A percentile compares a stretch with the other conserved stretches of the same genome.
These are phyloP conservation scores for Remorina albescens DNA, from an alignment of 2,797 vertebrate genomes.

Conservation along the genomic window DNA sequence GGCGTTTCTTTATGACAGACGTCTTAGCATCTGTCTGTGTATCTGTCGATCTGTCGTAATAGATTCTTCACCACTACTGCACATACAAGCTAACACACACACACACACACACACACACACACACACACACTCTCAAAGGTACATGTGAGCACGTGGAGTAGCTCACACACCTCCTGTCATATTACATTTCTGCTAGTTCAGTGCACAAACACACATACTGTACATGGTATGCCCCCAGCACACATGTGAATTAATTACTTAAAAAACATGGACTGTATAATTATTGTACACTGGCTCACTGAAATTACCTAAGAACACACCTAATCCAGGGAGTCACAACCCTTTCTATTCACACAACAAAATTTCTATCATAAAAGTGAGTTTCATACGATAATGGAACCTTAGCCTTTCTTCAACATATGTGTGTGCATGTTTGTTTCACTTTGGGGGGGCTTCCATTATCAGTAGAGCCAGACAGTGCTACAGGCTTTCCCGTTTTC, in stretches of 20 bases:
- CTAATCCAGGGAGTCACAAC: background rate
- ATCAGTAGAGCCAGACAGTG: constrained; percentile 24
- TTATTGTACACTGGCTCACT: background rate
- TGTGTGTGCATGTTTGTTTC: background rate
- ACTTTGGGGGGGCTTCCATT: background rate
- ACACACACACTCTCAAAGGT: background rate
- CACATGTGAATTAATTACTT: constrained; percentile 4
- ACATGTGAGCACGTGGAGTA: constrained; percentile 8
- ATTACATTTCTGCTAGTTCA: constrained; percentile 20
- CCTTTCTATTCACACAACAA: background rate
- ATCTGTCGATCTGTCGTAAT: constrained; percentile 54
- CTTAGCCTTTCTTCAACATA: background rate
- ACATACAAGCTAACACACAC: constrained; percentile 12
- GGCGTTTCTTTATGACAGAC: constrained; percentile 12
- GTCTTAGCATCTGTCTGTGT: constrained; percentile 45
- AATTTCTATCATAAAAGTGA: background rate
- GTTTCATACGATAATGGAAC: background rate
- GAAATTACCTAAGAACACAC: background rate
- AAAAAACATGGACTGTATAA: background rate
- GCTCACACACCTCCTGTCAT: constrained; percentile 50
- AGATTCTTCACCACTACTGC: constrained; percentile 33
- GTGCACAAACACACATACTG: background rate
- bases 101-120: constrained; percentile 1
- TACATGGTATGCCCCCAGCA: background rate
- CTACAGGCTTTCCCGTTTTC: constrained; percentile 24